Base-by-base conservation (phyloP, 2,888 invertebrate genomes). In the Lomographa bimaculata region DNA sequence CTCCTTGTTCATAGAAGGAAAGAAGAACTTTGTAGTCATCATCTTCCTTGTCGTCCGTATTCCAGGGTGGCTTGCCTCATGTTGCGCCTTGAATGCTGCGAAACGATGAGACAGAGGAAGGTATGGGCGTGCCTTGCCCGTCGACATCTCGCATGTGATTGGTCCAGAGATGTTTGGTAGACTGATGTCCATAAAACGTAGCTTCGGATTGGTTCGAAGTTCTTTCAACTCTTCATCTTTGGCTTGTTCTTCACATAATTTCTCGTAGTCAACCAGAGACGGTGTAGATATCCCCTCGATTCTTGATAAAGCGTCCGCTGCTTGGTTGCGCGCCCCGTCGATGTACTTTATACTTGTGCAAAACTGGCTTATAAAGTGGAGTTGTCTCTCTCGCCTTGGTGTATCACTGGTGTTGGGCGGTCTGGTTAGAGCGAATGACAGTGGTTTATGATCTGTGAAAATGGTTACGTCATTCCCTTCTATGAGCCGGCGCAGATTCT, bases 241-340 rank as follows among this genome's bases (percentile, higher is more conserved):
- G 8, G 0, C 23, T 61, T 57, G 6, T n/a, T 14, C 1, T 28
- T 23, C 7, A 55, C 56, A 2, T 37, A 30, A 3, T 3, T 17
- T 5, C 5, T 16, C 6, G n/a, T 4, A 4, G 54, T 39, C 10
- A 7, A 32, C 44, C 2, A 50, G 2, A 6, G 49, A 27, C 3
- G 2, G 1, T 4, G 14, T n/a, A 2, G 1, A 1, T 4, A 60
- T 16, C 10, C 30, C 48, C 2, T 61, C 54, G 2, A 68, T 36
- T 1, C 71, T 45, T 2, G 61, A 71, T 3, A 75, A 41, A 0
- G 64, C 40, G 38, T 78, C 78, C 0, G 74, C 74, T 0, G 67
- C 64, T 0, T 58, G 35, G 25, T 79, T 77, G n/a, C 62, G 49
- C 9, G 50, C 37, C 0, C 74, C 68, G 1, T 19, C 5, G 10